Percentiles rank a stretch among this genome's conserved stretches.
phyloP scores from a whole-genome alignment of 2,113 vertebrate genomes.

The Phyllostomus hastatus region DNA sequence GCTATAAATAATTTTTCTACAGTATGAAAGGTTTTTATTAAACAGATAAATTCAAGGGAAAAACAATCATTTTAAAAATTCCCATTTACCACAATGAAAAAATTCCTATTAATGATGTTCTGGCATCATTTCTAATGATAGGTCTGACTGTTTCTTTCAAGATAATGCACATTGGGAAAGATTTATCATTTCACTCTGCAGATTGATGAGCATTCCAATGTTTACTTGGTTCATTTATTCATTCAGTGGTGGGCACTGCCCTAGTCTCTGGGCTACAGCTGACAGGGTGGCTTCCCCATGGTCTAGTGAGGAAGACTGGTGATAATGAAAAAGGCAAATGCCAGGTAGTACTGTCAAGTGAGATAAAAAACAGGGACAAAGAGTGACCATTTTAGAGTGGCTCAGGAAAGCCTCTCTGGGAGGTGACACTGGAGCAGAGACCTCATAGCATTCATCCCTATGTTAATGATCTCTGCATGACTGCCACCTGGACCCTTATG shows the following conservation, averaged over 20 bases:
- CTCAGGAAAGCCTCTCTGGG: background rate
- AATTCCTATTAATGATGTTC: background rate
- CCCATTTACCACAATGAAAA: constrained; percentile 26
- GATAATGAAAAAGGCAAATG: constrained; percentile 9
- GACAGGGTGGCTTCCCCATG: background rate
- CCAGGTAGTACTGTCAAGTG: background rate
- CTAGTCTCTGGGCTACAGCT: background rate
- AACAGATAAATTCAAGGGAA: constrained; percentile 35
- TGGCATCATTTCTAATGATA: constrained; percentile 43
- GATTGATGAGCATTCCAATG: constrained; percentile 14
- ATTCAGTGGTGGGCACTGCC: background rate
- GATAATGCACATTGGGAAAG: background rate
- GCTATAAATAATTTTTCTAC: constrained; percentile 29
- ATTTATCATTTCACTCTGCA: constrained; percentile 36
- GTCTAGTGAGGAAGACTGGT: constrained; percentile 16
- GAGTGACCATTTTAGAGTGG: constrained; percentile 7
- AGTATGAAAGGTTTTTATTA: constrained; percentile 45
- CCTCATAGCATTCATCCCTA: background rate
- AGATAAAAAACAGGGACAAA: background rate
- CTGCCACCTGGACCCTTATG: background rate
- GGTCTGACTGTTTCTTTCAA: constrained; percentile 45
- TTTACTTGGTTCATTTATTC: constrained; percentile 52
- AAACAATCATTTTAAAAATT: background rate
- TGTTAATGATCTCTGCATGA: background rate
- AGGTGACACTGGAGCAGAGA: background rate